Evolutionary conservation across 2,888 invertebrate genomes (phyloP), one percentile per base, ranked within the genome.

Genomic region (Limnephilus lunatus): DNA sequence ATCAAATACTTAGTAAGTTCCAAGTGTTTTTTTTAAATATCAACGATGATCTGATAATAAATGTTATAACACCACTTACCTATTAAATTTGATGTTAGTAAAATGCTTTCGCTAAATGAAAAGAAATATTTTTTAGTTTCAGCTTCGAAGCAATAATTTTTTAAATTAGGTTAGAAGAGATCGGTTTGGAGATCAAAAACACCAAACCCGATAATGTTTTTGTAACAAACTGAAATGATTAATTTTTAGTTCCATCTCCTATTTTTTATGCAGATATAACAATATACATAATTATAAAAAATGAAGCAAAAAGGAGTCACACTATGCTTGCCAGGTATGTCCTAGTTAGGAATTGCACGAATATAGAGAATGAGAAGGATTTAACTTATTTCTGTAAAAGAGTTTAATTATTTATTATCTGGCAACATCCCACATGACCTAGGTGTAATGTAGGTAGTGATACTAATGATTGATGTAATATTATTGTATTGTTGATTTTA

Each of bases 41-140:
- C 31, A 11, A 35, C 81, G 11, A 81, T 89, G 89, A 89, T 89
- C 89, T 89, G 89, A 89, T 88, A 88, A 53, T 88, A 88, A 30
- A n/a, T 35, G 30, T 88, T 35, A 32, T 89, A 39, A 89, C 81
- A 89, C 48, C 88, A 88, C 68, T 88, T 68, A 68, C 31, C 12
- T 14, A 14, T 39, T 85, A 44, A 30, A 81, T 19, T 89, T 89
- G n/a, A 89, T 35, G 81, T 68, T 88, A 88, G 68, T 31, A 80
- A 19, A 39, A 39, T 89, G 89, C 89, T 89, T 89, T n/a, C 15
- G 89, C 89, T 81, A 39, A 35, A 81, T 81, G 89, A 81, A 44
- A 53, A 68, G 14, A 3, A 81, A 44, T 88, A 32, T 39, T 88
- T 30, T 25, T 88, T 80, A 88, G 5, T 88, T 80, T 89, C 89